A percentile compares a stretch with the other conserved stretches of the same genome.
phyloP scores from a whole-genome alignment of 2,113 vertebrate genomes.

The Cavia porcellus region DNA sequence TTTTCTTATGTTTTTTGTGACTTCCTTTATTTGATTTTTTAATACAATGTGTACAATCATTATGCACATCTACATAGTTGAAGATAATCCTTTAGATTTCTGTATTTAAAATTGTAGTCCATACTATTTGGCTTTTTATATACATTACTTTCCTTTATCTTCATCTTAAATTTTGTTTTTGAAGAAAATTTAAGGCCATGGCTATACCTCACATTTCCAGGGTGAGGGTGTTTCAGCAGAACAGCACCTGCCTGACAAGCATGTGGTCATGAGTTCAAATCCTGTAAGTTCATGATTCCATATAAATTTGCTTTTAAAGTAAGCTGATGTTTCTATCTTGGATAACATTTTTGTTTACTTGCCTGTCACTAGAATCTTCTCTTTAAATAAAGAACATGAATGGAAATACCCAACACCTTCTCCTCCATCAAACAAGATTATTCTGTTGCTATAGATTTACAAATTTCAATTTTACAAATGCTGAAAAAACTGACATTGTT shows the following conservation, averaged over 20 bases:
- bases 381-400: neutral
- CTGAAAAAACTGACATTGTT: neutral
- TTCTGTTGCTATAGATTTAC: neutral
- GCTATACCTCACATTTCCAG: neutral
- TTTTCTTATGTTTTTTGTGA: neutral
- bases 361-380: neutral
- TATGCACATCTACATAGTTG: neutral
- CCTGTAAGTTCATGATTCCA: neutral
- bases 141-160: neutral
- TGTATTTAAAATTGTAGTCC: neutral
- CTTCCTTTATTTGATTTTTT: neutral
- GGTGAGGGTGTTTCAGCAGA: no score
- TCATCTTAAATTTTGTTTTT: constrained; percentile 8
- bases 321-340: no score
- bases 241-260: no score
- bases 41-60: neutral
- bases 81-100: neutral
- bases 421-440: neutral
- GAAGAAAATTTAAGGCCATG: neutral
- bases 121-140: neutral
- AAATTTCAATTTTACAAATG: neutral
- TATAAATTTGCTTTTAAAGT: neutral
- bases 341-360: neutral
- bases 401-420: neutral
- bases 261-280: no score